Percentiles rank a stretch among this genome's conserved stretches.
These are phyloP conservation scores for Montipora foliosa DNA, from an alignment of 64 coral and sea anemone species.

Conservation along the genomic window DNA sequence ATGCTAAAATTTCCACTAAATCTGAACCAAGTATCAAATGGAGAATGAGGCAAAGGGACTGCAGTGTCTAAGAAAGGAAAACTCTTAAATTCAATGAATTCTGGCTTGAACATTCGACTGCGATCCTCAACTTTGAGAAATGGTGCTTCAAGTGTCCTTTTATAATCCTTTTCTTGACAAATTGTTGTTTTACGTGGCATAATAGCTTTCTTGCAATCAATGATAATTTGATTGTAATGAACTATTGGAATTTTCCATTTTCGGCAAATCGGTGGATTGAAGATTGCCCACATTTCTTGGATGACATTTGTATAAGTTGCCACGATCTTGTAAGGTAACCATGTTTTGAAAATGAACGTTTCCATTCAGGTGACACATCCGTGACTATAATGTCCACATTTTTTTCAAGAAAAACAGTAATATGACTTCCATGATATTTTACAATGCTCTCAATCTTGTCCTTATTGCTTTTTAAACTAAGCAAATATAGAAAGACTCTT, in stretches of 20 bases:
- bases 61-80: not conserved
- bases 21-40: not conserved
- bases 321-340: not conserved
- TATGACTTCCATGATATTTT: not conserved
- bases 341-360: not conserved
- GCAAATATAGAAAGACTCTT: not conserved
- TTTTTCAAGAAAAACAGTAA: not conserved
- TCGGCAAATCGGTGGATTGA: not conserved
- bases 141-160: not conserved
- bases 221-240: not conserved
- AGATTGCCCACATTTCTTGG: not conserved
- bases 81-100: conserved; percentile 1
- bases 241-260: not conserved
- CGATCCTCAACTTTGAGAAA: not conserved
- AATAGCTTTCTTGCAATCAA: not conserved
- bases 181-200: not conserved
- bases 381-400: not conserved
- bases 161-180: not conserved
- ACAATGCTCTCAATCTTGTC: not conserved
- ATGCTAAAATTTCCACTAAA: not conserved
- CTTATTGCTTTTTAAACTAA: not conserved
- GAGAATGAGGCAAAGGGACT: not conserved
- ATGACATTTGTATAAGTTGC: not conserved
- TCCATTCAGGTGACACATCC: not conserved
- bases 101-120: not conserved